These are phyloP conservation scores for Amphipoea oculea DNA, from an alignment of 2,888 invertebrate species.

Conservation along the genomic window DNA sequence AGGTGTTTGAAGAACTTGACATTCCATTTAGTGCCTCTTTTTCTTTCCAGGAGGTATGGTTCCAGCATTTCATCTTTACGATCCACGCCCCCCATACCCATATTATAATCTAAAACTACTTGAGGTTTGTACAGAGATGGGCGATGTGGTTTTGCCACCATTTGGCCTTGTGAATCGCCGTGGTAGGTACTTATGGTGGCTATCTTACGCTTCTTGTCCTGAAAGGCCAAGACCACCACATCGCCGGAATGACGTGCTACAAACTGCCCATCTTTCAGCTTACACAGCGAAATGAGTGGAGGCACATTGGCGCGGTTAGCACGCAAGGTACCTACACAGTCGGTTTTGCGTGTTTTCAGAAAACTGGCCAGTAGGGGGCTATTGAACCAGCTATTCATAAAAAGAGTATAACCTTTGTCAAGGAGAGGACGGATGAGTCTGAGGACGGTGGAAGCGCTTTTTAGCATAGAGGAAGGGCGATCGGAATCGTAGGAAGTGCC, in stretches of 20 bases:
- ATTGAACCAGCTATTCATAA: not conserved
- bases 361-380: constrained; percentile 10
- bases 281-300: not conserved
- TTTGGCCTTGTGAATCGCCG: constrained; percentile 7
- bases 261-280: constrained; percentile 4
- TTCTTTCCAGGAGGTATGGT: not conserved
- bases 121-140: not conserved
- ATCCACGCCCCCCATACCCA: too few species aligned
- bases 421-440: constrained; percentile 10
- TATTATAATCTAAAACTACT: not conserved
- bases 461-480: not conserved
- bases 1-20: not conserved
- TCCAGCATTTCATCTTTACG: not conserved
- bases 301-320: not conserved
- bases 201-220: constrained; percentile 6
- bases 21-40: not conserved
- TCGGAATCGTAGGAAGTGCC: not conserved
- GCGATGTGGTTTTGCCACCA: not conserved
- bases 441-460: not conserved
- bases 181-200: constrained; percentile 9
- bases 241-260: constrained; percentile 6
- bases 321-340: constrained; percentile 6
- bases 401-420: constrained; percentile 12
- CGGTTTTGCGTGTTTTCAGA: constrained; percentile 6
- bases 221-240: constrained; percentile 6